These are phyloP conservation scores for Cottoperca gobio DNA, from an alignment of 2,797 vertebrate species.

Conservation along the genomic window DNA sequence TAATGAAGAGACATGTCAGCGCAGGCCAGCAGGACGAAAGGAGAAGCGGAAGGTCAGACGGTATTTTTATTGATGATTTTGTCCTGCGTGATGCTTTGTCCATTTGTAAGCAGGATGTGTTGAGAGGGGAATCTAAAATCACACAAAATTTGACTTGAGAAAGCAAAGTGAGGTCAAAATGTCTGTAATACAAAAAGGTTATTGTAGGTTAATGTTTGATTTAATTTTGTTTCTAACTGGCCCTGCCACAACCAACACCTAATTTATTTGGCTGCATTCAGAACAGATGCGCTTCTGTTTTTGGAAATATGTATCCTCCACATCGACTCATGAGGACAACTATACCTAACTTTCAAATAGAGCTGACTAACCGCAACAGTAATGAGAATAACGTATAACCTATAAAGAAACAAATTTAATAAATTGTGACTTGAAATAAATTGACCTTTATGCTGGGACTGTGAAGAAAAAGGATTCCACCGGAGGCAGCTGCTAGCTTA, in stretches of 20 bases:
- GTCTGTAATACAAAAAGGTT: background rate
- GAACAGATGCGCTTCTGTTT: background rate
- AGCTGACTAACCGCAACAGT: background rate
- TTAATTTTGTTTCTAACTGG: background rate
- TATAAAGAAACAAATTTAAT: constrained; percentile 13
- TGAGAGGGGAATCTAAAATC: background rate
- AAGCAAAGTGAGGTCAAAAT: background rate
- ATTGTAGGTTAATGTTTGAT: background rate
- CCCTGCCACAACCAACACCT: background rate
- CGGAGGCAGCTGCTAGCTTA: constrained; percentile 16
- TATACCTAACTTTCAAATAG: background rate
- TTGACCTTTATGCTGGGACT: background rate
- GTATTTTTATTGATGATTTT: constrained; percentile 41
- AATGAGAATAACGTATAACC: background rate
- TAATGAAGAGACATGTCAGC: constrained; percentile 49
- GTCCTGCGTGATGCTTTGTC: background rate
- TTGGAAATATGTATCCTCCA: background rate
- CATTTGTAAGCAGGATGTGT: constrained; percentile 6
- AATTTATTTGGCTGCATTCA: background rate
- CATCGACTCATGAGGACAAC: background rate
- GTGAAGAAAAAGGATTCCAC: constrained; percentile 15
- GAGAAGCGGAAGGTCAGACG: constrained; percentile 37
- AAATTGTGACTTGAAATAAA: background rate
- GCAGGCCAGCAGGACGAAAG: constrained; percentile 21
- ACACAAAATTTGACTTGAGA: background rate